Percentiles rank a stretch among this genome's conserved stretches.
Conservation (phyloP, 2,113 vertebrate species). For the Perccottus glenii region DNA sequence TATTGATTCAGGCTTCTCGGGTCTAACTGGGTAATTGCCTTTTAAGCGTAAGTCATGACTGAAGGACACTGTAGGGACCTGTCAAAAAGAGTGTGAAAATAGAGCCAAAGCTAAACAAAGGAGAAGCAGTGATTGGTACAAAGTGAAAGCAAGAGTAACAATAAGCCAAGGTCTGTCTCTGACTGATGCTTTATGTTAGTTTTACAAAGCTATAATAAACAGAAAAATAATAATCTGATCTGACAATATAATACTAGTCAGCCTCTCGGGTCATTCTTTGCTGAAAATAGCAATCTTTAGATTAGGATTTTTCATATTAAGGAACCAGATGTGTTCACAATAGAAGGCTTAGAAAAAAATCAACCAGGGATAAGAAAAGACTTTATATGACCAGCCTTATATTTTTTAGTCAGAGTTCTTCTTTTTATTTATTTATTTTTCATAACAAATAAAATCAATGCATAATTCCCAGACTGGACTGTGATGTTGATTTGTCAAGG, state of each 20-base stretch:
- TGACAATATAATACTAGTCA: neutral
- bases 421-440: too few species aligned
- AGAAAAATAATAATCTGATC: neutral
- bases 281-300: neutral
- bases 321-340: too few species aligned
- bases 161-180: constrained; percentile 49
- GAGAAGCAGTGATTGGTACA: constrained; percentile 17
- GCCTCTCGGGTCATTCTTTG: neutral
- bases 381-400: neutral
- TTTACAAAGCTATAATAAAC: constrained; percentile 4
- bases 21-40: constrained; percentile 64
- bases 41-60: constrained; percentile 71
- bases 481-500: neutral
- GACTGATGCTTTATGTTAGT: constrained; percentile 7
- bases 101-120: constrained; percentile 14
- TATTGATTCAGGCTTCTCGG: constrained; percentile 57
- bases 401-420: too few species aligned
- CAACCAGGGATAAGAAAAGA: too few species aligned
- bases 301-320: neutral
- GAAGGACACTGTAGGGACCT: constrained; percentile 60
- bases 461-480: too few species aligned
- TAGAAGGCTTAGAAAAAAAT: too few species aligned
- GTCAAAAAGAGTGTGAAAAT: constrained; percentile 41
- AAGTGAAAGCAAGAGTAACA: constrained; percentile 19
- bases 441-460: too few species aligned